Conservation (phyloP, 2,113 vertebrate species). For the Cervus canadensis region DNA sequence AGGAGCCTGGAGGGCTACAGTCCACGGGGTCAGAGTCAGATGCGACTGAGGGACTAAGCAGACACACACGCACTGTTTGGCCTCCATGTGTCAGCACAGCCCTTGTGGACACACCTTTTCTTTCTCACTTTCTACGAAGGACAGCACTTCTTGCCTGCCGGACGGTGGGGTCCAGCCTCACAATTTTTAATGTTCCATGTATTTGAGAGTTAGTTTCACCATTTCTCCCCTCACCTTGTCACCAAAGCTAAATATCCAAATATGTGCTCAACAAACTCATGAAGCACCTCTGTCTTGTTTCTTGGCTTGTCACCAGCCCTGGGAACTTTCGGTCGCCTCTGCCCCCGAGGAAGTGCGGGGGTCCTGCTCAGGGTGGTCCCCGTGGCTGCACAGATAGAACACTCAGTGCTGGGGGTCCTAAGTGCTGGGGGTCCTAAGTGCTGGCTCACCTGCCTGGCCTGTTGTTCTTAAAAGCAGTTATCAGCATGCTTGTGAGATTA, state of each 20-base stretch:
- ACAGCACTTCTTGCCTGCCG: accelerated
- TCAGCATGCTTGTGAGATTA: background rate
- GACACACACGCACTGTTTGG: background rate
- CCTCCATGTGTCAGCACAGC: background rate
- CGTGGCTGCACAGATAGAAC: background rate
- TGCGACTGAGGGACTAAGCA: background rate
- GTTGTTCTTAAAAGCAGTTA: background rate
- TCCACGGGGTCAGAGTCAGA: background rate
- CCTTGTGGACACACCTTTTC: background rate
- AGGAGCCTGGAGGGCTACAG: background rate
- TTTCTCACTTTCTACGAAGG: background rate
- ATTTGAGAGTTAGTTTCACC: background rate
- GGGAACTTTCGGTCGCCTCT: accelerated
- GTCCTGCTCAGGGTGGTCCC: background rate
- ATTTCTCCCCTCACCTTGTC: background rate
- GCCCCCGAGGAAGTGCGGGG: accelerated
- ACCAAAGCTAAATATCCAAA: background rate
- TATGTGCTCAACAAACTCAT: too few species aligned
- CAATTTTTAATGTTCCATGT: background rate
- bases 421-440: background rate
- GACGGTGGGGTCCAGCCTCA: too few species aligned
- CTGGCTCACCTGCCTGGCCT: background rate
- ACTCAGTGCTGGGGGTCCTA: background rate
- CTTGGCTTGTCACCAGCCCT: background rate
- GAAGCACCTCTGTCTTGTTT: too few species aligned